Conservation (phyloP, 2,888 invertebrate genomes). For the Polydrusus tereticollis region DNA sequence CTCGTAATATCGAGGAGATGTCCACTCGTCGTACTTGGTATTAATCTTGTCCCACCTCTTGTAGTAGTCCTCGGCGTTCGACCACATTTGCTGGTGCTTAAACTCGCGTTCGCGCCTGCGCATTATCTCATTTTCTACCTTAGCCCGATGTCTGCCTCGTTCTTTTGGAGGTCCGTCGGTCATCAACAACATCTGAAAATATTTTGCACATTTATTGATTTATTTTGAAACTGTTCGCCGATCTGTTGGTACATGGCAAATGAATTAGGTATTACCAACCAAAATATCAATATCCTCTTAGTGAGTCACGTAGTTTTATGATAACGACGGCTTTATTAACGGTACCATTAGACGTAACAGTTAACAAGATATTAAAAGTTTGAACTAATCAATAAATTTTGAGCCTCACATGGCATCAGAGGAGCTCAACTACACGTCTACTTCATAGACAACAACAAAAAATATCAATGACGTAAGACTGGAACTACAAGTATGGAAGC, state of each 20-base stretch:
- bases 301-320: no score
- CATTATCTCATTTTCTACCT: conserved; percentile 61
- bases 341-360: no score
- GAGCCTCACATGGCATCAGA: no score
- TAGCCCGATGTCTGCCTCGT: conserved; percentile 53
- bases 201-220: conserved; percentile 43
- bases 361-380: no score
- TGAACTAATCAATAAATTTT: no score
- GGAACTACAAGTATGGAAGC: no score
- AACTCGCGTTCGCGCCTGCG: conserved; percentile 61
- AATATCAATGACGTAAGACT: no score
- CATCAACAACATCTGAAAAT: conserved; percentile 43
- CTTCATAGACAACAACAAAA: no score
- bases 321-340: no score
- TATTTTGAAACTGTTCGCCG: background rate
- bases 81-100: conserved; percentile 62
- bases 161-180: conserved; percentile 48
- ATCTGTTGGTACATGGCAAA: background rate
- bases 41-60: conserved; percentile 61
- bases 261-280: background rate
- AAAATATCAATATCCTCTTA: no score
- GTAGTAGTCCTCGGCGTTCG: conserved; percentile 62
- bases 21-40: conserved; percentile 67
- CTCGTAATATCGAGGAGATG: conserved; percentile 70
- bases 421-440: no score